A percentile compares a stretch with the other conserved stretches of the same genome.
These are phyloP conservation scores for Emydocephalus ijimae DNA, from an alignment of 2,113 vertebrate species.

Conservation along the genomic window DNA sequence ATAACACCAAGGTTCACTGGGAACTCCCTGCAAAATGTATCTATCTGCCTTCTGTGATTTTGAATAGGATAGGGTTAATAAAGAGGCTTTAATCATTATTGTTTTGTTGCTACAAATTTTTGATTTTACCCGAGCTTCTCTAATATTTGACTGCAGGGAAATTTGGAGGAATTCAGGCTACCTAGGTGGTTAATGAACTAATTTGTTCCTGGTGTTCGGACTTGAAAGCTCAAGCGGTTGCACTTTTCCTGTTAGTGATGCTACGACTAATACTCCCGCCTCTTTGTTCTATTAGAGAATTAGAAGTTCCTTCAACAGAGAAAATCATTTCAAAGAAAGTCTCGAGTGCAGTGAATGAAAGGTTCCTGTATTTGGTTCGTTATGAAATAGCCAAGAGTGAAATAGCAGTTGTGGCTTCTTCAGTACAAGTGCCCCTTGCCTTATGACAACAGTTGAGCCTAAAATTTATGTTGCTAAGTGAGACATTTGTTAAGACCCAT, in stretches of 20 bases:
- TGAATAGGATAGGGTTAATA: neutral
- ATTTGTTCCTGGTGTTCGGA: slow-evolving; percentile 1
- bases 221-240: neutral
- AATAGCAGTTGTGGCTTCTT: neutral
- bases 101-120: neutral
- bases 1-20: slow-evolving; percentile 12
- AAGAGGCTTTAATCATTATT: slow-evolving; percentile 8
- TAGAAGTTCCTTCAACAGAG: neutral
- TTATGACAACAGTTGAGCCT: neutral
- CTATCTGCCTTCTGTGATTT: slow-evolving; percentile 12
- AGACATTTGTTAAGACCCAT: neutral
- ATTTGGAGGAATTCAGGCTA: slow-evolving; percentile 20
- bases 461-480: neutral
- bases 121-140: neutral
- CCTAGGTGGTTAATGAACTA: slow-evolving; percentile 7
- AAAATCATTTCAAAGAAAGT: neutral
- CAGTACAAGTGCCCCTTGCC: neutral
- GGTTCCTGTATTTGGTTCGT: neutral
- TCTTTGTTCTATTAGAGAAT: neutral
- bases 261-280: neutral
- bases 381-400: neutral
- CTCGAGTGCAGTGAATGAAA: neutral
- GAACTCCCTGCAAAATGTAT: neutral
- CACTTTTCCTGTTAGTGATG: neutral
- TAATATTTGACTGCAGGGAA: neutral